These are phyloP conservation scores for Osmerus eperlanus DNA, from an alignment of 2,113 vertebrate genomes.

Conservation along the genomic window DNA sequence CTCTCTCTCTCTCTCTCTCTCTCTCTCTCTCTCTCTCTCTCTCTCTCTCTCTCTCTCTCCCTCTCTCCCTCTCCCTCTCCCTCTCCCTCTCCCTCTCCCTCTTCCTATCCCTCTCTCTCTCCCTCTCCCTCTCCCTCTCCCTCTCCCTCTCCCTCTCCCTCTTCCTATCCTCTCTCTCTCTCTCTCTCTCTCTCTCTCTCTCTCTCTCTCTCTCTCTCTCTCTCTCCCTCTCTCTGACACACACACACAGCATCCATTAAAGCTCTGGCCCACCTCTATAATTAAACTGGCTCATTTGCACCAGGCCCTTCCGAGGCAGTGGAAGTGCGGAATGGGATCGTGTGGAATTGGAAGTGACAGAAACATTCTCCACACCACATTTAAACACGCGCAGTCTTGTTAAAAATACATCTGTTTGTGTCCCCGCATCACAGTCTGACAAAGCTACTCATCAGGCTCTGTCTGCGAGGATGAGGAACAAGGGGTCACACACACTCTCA, in stretches of 20 bases:
- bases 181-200: neutral
- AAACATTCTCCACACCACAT: constrained; percentile 48
- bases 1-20: no score
- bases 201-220: neutral
- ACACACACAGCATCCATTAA: constrained; percentile 39
- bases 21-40: no score
- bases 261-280: constrained; percentile 41
- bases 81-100: no score
- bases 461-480: neutral
- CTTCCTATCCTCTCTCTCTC: neutral
- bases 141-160: neutral
- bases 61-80: no score
- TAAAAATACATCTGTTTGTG: constrained; percentile 63
- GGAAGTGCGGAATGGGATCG: constrained; percentile 44
- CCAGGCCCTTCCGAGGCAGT: constrained; percentile 20
- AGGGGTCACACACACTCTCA: neutral
- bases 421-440: constrained; percentile 37
- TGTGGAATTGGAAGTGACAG: constrained; percentile 58
- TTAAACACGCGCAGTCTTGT: constrained; percentile 47
- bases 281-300: constrained; percentile 48
- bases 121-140: neutral
- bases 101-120: no score
- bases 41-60: no score
- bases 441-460: constrained; percentile 47
- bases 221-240: constrained; percentile 8